Evolutionary conservation across 2,113 vertebrate species (phyloP).

Genomic region (Dicerorhinus sumatrensis): DNA sequence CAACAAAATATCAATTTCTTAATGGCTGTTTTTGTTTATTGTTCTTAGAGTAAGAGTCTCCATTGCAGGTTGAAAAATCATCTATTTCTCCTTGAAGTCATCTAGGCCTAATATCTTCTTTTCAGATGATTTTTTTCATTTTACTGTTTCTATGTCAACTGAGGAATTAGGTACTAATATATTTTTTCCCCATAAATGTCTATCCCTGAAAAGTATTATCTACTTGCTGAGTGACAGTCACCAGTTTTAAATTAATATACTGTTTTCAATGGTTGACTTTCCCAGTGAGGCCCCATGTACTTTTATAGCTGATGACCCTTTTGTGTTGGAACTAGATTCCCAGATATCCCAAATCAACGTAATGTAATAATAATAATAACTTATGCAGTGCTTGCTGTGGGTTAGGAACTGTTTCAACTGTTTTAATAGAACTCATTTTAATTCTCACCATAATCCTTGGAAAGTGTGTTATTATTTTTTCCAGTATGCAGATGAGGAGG

Average conservation of each 20-base stretch:
- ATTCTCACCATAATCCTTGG: slow-evolving; percentile 15
- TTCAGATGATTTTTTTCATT: slow-evolving; percentile 14
- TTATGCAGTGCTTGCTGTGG: not conserved
- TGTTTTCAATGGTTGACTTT: slow-evolving; percentile 35
- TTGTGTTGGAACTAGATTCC: slow-evolving; percentile 36
- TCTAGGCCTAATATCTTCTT: not conserved
- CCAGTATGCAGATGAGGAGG: not conserved
- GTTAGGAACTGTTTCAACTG: not conserved
- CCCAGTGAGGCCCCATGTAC: not conserved
- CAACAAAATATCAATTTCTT: slow-evolving; percentile 3
- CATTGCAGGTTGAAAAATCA: not conserved
- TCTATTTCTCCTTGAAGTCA: slow-evolving; percentile 50
- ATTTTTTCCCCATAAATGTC: not conserved
- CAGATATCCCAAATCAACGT: slow-evolving; percentile 24
- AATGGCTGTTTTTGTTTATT: not conserved
- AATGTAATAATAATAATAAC: not conserved
- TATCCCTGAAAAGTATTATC: not conserved
- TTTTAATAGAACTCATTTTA: slow-evolving; percentile 54
- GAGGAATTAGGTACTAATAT: not conserved
- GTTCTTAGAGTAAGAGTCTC: slow-evolving; percentile 22
- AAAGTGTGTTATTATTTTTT: slow-evolving; percentile 34
- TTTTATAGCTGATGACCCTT: slow-evolving; percentile 34
- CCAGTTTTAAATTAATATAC: slow-evolving; percentile 35
- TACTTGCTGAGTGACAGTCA: slow-evolving; percentile 20
- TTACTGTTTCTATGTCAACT: slow-evolving; percentile 45